Evolutionary conservation across 2,888 invertebrate species (phyloP).

Genomic region (Charanyca ferruginea): DNA sequence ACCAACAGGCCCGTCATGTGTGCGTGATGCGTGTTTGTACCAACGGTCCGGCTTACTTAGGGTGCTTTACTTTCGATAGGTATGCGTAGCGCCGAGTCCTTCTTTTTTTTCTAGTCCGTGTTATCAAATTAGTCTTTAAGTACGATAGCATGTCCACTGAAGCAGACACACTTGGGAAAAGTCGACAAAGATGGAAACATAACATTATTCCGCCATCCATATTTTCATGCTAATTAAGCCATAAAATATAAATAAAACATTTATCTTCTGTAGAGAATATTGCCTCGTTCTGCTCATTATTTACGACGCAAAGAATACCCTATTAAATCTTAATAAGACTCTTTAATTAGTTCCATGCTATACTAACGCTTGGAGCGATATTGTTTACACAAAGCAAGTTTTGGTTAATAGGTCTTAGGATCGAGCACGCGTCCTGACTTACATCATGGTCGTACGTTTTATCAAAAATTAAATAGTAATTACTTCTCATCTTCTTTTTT

Average conservation of each 20-base stretch:
- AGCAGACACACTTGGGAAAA: conserved; percentile 13
- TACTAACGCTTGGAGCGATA: conserved; percentile 28
- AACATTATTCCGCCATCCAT: conserved; percentile 39
- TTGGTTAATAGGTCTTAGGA: conserved; percentile 1
- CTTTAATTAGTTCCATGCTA: conserved; percentile 54
- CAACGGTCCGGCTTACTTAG: no score
- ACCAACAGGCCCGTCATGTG: no score
- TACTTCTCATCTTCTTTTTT: no score
- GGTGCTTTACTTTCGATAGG: no score
- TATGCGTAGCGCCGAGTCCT: no score
- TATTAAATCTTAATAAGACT: conserved; percentile 65
- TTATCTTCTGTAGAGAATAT: conserved; percentile 53
- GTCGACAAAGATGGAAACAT: conserved; percentile 19
- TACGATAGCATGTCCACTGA: neutral
- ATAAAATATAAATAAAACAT: conserved; percentile 58
- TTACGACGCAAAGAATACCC: conserved; percentile 57
- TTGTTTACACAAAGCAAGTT: conserved; percentile 2
- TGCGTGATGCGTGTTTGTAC: no score
- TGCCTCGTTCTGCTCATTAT: conserved; percentile 51
- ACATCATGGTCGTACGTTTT: neutral
- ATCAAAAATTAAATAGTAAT: no score
- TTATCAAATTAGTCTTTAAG: no score
- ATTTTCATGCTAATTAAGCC: conserved; percentile 47
- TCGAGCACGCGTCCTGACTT: neutral
- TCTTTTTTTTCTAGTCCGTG: no score